Percentiles rank a stretch among this genome's conserved stretches.
Evolutionary conservation across 2,888 invertebrate genomes (phyloP).

Genomic region (Keiferia lycopersicella): DNA sequence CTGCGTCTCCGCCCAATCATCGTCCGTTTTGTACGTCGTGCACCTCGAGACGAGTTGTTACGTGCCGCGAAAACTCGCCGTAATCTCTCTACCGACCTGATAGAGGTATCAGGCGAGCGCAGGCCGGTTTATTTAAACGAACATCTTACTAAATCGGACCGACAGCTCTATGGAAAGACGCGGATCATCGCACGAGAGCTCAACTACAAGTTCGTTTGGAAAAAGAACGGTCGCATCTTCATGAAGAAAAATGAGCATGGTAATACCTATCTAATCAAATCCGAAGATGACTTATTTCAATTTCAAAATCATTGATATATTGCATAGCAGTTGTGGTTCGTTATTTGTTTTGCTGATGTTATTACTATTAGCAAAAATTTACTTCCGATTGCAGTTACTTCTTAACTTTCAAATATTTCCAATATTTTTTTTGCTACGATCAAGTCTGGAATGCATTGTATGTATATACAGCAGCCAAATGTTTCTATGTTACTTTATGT

Average conservation of each 20-base stretch:
- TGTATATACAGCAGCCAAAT: too few relatives aligned
- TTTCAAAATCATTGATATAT: too few relatives aligned
- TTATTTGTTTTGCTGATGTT: too few relatives aligned
- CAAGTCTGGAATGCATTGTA: too few relatives aligned
- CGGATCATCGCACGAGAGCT: not conserved
- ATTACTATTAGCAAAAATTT: too few relatives aligned
- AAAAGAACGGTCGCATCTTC: not conserved
- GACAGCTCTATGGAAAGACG: slow-evolving; percentile 1
- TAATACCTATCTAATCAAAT: too few relatives aligned
- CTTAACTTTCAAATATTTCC: too few relatives aligned
- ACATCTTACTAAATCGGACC: not conserved
- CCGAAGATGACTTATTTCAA: too few relatives aligned
- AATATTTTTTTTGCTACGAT: too few relatives aligned
- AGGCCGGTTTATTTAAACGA: not conserved
- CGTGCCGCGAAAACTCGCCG: slow-evolving; percentile 7
- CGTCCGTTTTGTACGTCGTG: slow-evolving; percentile 5
- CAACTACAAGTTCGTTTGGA: not conserved
- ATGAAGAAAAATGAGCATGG: too few relatives aligned
- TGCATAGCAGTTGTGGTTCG: too few relatives aligned
- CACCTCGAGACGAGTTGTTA: slow-evolving; percentile 5
- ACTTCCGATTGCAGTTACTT: too few relatives aligned
- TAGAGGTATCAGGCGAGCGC: not conserved
- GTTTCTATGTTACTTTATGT: not conserved
- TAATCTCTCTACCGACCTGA: not conserved
- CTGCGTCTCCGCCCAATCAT: slow-evolving; percentile 4